Evolutionary conservation across 2,113 vertebrate species (phyloP).

Genomic region (Dascyllus trimaculatus): DNA sequence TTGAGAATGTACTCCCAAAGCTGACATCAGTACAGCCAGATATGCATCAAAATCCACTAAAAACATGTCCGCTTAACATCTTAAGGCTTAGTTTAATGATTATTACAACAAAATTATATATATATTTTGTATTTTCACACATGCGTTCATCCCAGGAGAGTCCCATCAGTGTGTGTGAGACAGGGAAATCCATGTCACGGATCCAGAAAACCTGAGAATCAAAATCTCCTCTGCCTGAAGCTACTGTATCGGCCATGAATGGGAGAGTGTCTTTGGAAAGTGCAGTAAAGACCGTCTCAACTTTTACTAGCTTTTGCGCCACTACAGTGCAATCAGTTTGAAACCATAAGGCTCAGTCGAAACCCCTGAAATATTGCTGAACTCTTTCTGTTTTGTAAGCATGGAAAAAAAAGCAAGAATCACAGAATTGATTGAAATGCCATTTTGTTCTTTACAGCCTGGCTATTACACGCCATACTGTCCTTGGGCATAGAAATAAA

Average conservation of each 20-base stretch:
- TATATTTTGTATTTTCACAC: neutral
- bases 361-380: neutral
- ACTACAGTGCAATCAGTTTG: constrained; percentile 14
- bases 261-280: constrained; percentile 33
- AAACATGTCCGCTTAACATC: neutral
- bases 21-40: constrained; percentile 2
- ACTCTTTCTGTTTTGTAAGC: constrained; percentile 3
- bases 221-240: constrained; percentile 15
- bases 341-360: neutral
- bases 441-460: constrained; percentile 19
- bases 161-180: neutral
- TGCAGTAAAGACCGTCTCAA: neutral
- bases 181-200: neutral
- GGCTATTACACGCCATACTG: neutral
- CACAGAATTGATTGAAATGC: constrained; percentile 10
- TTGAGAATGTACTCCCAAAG: constrained; percentile 17
- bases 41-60: neutral
- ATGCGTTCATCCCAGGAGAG: neutral
- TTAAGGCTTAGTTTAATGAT: constrained; percentile 1
- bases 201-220: constrained; percentile 7
- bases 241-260: constrained; percentile 2
- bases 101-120: neutral
- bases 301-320: constrained; percentile 7
- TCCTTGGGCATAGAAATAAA: constrained; percentile 25
- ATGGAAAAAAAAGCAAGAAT: constrained; percentile 28